Conservation (phyloP, 2,797 vertebrate genomes). For the Lutjanus campechanus region DNA sequence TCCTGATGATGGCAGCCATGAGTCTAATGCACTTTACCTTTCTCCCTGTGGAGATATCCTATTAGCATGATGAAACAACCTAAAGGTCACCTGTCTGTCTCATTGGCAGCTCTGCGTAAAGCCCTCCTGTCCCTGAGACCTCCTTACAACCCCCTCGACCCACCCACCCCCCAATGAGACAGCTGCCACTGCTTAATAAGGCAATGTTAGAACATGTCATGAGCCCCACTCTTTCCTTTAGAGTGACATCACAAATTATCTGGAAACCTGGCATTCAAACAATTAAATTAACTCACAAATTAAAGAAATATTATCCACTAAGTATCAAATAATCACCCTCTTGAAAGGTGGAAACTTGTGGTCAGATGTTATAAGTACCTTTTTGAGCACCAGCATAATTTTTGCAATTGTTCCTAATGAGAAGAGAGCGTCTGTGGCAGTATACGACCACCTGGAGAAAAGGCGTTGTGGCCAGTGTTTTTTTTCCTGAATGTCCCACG, state of each 20-base stretch:
- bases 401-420: too few species aligned
- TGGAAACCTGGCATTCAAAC: slow-evolving; percentile 1
- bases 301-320: too few species aligned
- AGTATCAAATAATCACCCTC: neutral
- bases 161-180: neutral
- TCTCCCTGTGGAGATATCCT: slow-evolving; percentile 33
- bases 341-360: neutral
- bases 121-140: neutral
- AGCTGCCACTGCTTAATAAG: neutral
- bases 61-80: slow-evolving; percentile 29
- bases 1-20: slow-evolving; percentile 18
- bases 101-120: slow-evolving; percentile 17
- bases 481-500: too few species aligned
- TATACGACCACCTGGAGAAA: too few species aligned
- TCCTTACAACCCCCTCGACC: neutral
- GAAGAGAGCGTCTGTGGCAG: too few species aligned
- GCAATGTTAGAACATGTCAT: neutral
- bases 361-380: neutral
- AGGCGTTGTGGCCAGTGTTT: too few species aligned
- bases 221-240: slow-evolving; percentile 1
- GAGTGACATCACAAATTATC: neutral
- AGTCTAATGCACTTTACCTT: slow-evolving; percentile 25
- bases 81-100: slow-evolving; percentile 51
- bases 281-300: neutral
- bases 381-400: too few species aligned